These are phyloP conservation scores for Muscina levida DNA, from an alignment of 2,888 invertebrate genomes.

Conservation along the genomic window DNA sequence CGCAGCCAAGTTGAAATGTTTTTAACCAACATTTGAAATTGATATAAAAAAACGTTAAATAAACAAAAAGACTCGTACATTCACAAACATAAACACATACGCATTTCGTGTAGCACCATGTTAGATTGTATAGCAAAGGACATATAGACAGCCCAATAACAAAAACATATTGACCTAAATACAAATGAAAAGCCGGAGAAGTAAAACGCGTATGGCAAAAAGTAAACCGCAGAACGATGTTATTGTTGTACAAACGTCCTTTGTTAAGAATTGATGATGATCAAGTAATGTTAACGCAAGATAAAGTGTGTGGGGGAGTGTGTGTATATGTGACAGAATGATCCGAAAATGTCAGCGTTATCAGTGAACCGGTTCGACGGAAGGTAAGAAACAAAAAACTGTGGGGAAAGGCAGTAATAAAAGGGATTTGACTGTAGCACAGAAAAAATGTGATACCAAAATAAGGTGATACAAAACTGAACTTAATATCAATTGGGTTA, in stretches of 20 bases:
- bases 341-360: too few relatives aligned
- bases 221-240: background rate
- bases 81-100: constrained; percentile 34
- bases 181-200: constrained; percentile 7
- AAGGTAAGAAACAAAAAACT: too few relatives aligned
- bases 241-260: constrained; percentile 48
- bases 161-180: constrained; percentile 65
- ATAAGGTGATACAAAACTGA: too few relatives aligned
- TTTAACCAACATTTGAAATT: constrained; percentile 17
- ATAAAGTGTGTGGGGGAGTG: constrained; percentile 30
- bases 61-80: constrained; percentile 56
- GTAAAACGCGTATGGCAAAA: background rate
- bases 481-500: too few relatives aligned
- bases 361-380: too few relatives aligned
- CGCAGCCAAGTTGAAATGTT: constrained; percentile 28
- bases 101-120: too few relatives aligned
- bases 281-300: constrained; percentile 58
- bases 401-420: too few relatives aligned
- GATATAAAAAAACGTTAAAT: constrained; percentile 31
- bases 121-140: background rate
- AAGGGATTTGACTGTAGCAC: too few relatives aligned
- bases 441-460: too few relatives aligned
- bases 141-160: constrained; percentile 41
- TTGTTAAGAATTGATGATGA: constrained; percentile 62
- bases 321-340: too few relatives aligned